Conservation (phyloP, 2,797 vertebrate genomes). For the Clarias platycephalus region DNA sequence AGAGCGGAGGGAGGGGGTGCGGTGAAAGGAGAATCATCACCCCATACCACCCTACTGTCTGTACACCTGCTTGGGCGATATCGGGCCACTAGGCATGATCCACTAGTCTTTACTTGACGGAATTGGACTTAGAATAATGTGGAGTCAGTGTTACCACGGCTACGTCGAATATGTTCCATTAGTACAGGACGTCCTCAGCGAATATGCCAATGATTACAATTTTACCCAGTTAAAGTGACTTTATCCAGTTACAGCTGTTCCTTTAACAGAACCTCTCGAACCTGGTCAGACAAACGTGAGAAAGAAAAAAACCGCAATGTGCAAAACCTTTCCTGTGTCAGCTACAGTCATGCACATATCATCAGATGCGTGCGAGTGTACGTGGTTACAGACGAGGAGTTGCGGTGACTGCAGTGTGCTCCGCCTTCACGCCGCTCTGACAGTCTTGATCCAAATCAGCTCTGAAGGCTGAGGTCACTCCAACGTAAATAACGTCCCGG, state of each 20-base stretch:
- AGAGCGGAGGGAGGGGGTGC: neutral
- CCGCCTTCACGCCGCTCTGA: slow-evolving; percentile 78
- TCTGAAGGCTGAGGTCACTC: slow-evolving; percentile 79
- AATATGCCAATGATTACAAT: neutral
- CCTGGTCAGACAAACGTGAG: no score
- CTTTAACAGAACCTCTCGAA: neutral
- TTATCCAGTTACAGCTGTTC: neutral
- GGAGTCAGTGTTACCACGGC: neutral
- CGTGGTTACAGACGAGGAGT: slow-evolving; percentile 48
- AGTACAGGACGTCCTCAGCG: no score
- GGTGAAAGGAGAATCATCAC: slow-evolving; percentile 43
- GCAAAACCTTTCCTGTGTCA: neutral
- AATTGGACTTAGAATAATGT: no score
- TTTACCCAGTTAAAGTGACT: neutral
- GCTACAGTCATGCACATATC: neutral
- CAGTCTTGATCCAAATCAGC: slow-evolving; percentile 81
- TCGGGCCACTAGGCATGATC: slow-evolving; percentile 36
- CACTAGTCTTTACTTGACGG: neutral
- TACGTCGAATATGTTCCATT: neutral
- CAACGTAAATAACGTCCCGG: slow-evolving; percentile 79
- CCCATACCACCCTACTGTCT: slow-evolving; percentile 65
- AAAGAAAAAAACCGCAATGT: neutral
- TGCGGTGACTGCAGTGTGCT: slow-evolving; percentile 68
- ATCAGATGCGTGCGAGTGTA: slow-evolving; percentile 7
- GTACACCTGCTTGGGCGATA: slow-evolving; percentile 73